Base-by-base conservation (phyloP, 2,888 invertebrate species). In the Yponomeuta evonymella region DNA sequence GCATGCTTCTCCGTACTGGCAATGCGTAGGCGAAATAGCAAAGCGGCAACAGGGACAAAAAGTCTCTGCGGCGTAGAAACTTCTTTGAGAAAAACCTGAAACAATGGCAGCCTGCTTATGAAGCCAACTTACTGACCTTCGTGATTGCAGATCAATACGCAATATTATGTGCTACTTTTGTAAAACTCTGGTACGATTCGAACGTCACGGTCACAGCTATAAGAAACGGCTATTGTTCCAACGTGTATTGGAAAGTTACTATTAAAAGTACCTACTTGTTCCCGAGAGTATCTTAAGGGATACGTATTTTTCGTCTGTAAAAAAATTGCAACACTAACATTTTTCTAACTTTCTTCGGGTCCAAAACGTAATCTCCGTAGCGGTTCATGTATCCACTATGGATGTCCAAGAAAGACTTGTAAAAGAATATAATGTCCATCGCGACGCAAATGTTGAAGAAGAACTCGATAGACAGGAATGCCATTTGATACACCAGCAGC, bases 371-470 rank as follows among this genome's bases (percentile, higher is more conserved):
- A 74, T 93, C 93, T 43, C 93, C 92, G 73, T 92, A 93, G 80
- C 89, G 80, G 75, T 93, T 92, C 81, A 92, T 86, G 70, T 88
- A 92, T 0, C 93, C 92, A 36, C 85, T 83, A 75, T 93, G 93
- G 11, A 92, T 71, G 72, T 93, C 93, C 72, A 93, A 74, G 74
- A 93, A 90, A 1, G 84, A 72, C 78, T 93, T 93, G 74, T 89
- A 89, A 1, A 88, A 64, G 75, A 89, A 93, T 72, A 93, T 77
- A 0, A 82, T 70, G 66, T 93, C 93, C n/a, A 82, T 78, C 4
- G 85, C 75, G 48, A 89, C 73, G 76, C 85, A 89, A 23, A 84
- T 80, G 72, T 82, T 79, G 69, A 83, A 84, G 75, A 84, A 88
- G 72, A 79, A 82, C 8, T 77, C 79, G 67, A 85, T 83, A 30